Evolutionary conservation across 1,140 invertebrate genomes (phyloP), one percentile per base, ranked within the genome.

Genomic region (Drosophila ironensis): DNA sequence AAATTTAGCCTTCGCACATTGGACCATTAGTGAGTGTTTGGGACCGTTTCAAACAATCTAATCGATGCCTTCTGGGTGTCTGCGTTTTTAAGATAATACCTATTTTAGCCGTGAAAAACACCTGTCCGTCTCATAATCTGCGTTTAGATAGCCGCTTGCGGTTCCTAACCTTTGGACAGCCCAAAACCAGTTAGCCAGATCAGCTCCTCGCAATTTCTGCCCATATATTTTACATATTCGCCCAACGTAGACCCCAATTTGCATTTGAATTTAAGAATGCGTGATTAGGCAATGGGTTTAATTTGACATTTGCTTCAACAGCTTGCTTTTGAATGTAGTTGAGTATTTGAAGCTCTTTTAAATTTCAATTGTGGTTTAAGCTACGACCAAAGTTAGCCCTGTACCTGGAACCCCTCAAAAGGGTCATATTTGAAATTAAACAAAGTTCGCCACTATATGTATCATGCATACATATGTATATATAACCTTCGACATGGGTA

Each of bases 1-100:
- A 33, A 11, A 19, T 46, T 48, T 40, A 70, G 52, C 38, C 66
- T 70, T 70, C 37, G 66, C 28, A 70, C 66, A 70, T 70, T 70
- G 44, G 25, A 24, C 30, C 40, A 30, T 28, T 22, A 28, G 38
- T 41, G 11, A 5, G 40, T n/a, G 22, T 28, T 37, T 20, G n/a
- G 19, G 19, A 16, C 25, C 12, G 7, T 24, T 27, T 28, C 12
- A 28, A 8, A 19, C n/a, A 59, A 70, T 70, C 52, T 70, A 50
- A 70, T 70, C 66, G 52, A 47, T 47, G 20, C 22, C 46, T 30
- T 54, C 9, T 17, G 28, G 24, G 7, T 28, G 8, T 35, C 22
- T 7, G 7, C 1, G 17, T 48, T 25, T 24, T 17, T 1, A 28
- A 22, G 28, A 69, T 69, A 69, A 69, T 70, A 2, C 4, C 9